Evolutionary conservation across 2,888 invertebrate species (phyloP).

Genomic region (Cantharis rufa): DNA sequence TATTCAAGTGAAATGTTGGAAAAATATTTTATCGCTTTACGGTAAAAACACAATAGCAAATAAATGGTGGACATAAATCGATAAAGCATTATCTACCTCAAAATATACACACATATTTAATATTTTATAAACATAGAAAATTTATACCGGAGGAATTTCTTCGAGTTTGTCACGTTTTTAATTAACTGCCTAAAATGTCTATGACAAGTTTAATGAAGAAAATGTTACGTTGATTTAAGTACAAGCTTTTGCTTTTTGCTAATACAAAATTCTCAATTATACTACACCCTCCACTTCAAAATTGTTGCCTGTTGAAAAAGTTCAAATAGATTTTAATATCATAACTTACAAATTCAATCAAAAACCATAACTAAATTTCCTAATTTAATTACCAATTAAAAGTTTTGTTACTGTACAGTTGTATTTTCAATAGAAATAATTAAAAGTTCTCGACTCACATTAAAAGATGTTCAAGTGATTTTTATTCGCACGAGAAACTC

Average conservation of each 20-base stretch:
- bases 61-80: conserved; percentile 44
- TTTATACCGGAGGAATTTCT: background rate
- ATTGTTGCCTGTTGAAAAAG: background rate
- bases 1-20: conserved; percentile 47
- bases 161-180: conserved; percentile 1
- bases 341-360: background rate
- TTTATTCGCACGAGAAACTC: too few relatives aligned
- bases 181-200: conserved; percentile 3
- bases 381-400: background rate
- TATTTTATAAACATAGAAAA: background rate
- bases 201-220: conserved; percentile 4
- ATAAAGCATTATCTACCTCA: conserved; percentile 23
- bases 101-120: conserved; percentile 8
- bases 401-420: background rate
- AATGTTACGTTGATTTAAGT: conserved; percentile 3
- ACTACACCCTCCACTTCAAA: background rate
- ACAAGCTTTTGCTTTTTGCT: conserved; percentile 12
- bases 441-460: background rate
- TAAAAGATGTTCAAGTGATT: background rate
- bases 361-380: background rate
- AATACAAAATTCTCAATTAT: conserved; percentile 6
- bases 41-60: conserved; percentile 41
- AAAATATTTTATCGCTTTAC: conserved; percentile 47
- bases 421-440: background rate
- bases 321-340: background rate